A percentile compares a stretch with the other conserved stretches of the same genome.
These are phyloP conservation scores for Tetraodon nigroviridis DNA, from an alignment of 2,113 vertebrate genomes.

Conservation along the genomic window DNA sequence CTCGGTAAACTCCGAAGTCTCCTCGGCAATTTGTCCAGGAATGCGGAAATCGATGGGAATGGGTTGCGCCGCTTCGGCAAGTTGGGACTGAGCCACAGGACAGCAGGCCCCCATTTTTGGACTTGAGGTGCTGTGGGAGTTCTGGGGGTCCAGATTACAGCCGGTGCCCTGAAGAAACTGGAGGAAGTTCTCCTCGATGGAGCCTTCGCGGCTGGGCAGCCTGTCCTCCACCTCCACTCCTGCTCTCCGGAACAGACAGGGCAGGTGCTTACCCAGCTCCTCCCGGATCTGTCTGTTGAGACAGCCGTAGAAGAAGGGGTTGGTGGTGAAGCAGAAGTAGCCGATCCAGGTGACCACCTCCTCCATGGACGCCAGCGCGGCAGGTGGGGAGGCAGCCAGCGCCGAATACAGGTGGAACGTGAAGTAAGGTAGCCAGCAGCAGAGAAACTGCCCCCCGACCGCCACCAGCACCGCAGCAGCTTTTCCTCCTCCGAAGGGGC, in stretches of 20 bases:
- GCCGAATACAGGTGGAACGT: slow-evolving; percentile 93
- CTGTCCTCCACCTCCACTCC: slow-evolving; percentile 81
- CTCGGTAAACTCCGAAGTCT: slow-evolving; percentile 66
- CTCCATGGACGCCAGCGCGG: slow-evolving; percentile 81
- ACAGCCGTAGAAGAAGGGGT: slow-evolving; percentile 97
- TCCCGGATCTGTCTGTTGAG: slow-evolving; percentile 95
- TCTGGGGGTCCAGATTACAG: slow-evolving; percentile 80
- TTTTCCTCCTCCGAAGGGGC: slow-evolving; percentile 90
- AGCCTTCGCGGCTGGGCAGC: slow-evolving; percentile 89
- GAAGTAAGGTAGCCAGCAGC: slow-evolving; percentile 97
- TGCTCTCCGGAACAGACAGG: slow-evolving; percentile 86
- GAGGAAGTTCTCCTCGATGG: slow-evolving; percentile 97
- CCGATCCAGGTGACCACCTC: slow-evolving; percentile 95
- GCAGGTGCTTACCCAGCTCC: slow-evolving; percentile 87
- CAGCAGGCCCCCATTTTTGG: slow-evolving; percentile 81
- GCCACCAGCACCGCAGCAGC: slow-evolving; percentile 87
- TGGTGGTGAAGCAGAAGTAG: slow-evolving; percentile 96
- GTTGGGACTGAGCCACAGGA: slow-evolving; percentile 45
- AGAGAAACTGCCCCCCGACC: slow-evolving; percentile 92
- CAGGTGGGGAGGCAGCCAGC: slow-evolving; percentile 78
- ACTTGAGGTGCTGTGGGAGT: slow-evolving; percentile 77
- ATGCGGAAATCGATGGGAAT: slow-evolving; percentile 82
- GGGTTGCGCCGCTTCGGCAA: slow-evolving; percentile 48
- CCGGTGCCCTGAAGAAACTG: slow-evolving; percentile 96
- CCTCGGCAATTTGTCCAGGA: slow-evolving; percentile 71